These are phyloP conservation scores for Scaptomyza caliginosa DNA, from an alignment of 2,888 invertebrate genomes.

Conservation along the genomic window DNA sequence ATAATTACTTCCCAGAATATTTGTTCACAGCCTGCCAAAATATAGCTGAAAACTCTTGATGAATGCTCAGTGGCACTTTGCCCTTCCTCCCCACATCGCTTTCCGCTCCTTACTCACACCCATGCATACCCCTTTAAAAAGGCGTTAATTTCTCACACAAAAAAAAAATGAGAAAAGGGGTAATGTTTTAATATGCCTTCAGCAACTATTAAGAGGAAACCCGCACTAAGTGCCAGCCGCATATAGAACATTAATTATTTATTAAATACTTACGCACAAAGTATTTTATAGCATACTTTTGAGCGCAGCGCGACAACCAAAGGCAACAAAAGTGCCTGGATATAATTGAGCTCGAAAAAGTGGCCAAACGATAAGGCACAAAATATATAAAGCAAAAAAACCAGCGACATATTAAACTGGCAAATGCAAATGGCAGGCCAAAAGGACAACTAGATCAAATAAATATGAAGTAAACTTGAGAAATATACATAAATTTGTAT, in stretches of 20 bases:
- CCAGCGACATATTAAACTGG: constrained; percentile 14
- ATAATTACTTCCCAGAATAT: constrained; percentile 77
- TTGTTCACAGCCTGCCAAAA: constrained; percentile 58
- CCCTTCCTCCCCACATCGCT: neutral
- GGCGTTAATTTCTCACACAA: constrained; percentile 32
- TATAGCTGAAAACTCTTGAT: constrained; percentile 69
- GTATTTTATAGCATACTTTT: constrained; percentile 68
- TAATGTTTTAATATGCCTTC: constrained; percentile 74
- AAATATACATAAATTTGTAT: constrained; percentile 8
- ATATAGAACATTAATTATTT: constrained; percentile 72
- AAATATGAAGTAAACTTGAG: constrained; percentile 30
- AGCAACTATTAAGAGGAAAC: constrained; percentile 70
- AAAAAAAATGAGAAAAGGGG: constrained; percentile 1
- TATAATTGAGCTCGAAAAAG: constrained; percentile 60
- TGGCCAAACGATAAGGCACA: constrained; percentile 13
- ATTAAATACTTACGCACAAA: constrained; percentile 55
- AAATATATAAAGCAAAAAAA: constrained; percentile 25
- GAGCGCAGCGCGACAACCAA: constrained; percentile 29
- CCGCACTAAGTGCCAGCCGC: constrained; percentile 66
- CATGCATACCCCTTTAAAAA: constrained; percentile 1
- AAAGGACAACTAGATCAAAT: constrained; percentile 18
- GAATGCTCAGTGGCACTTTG: constrained; percentile 44
- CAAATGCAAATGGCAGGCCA: constrained; percentile 15
- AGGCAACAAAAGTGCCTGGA: constrained; percentile 24
- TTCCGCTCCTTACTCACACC: constrained; percentile 7